Conservation (phyloP, 2,113 vertebrate genomes). For the Eudyptes chrysolophus region DNA sequence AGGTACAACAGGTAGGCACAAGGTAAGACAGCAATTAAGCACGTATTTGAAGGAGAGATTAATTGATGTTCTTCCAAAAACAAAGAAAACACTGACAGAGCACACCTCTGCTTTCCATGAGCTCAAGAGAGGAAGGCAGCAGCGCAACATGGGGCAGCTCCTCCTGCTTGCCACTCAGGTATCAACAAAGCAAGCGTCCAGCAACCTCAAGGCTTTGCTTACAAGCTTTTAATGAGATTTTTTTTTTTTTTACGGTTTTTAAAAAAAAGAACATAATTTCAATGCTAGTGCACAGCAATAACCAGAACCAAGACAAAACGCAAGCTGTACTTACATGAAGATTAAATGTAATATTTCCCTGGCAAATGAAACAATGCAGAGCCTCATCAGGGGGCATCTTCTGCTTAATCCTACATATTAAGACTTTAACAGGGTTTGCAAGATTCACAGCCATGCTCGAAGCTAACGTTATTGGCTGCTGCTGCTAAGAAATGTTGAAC, state of each 20-base stretch:
- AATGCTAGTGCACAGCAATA: fast-evolving
- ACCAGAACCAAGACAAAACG: not conserved
- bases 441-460: not conserved
- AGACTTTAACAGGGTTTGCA: not conserved
- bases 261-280: fast-evolving
- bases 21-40: not conserved
- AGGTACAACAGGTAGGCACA: not conserved
- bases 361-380: not conserved
- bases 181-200: not conserved
- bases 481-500: not conserved
- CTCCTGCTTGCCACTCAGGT: not conserved
- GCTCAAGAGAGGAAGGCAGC: not conserved
- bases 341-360: not conserved
- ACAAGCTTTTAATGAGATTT: not conserved
- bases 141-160: not conserved
- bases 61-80: not conserved
- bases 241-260: not conserved
- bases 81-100: not conserved
- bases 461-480: not conserved
- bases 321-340: not conserved
- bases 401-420: not conserved
- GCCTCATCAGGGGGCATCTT: not conserved
- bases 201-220: not conserved
- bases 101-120: not conserved
- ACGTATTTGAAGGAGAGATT: not conserved